Evolutionary conservation across 2,888 invertebrate species (phyloP).

Genomic region (Perizoma affinitatum): DNA sequence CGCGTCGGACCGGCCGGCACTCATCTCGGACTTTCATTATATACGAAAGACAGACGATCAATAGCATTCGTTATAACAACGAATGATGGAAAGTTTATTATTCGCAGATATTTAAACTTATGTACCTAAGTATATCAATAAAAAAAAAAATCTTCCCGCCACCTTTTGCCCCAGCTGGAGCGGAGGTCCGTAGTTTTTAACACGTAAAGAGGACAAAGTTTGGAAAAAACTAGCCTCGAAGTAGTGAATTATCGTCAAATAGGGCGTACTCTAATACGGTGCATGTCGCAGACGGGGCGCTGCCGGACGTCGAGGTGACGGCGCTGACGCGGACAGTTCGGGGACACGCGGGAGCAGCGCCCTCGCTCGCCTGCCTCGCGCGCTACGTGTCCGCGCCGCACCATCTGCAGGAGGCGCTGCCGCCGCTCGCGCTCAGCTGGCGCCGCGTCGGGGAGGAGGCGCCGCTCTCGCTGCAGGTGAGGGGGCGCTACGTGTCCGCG

Average conservation of each 20-base stretch:
- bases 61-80: too few relatives aligned
- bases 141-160: too few relatives aligned
- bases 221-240: too few relatives aligned
- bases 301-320: slow-evolving; percentile 47
- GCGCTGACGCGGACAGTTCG: slow-evolving; percentile 34
- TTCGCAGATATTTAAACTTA: too few relatives aligned
- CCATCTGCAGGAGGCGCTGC: slow-evolving; percentile 44
- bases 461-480: slow-evolving; percentile 18
- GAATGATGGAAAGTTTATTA: too few relatives aligned
- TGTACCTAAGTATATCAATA: too few relatives aligned
- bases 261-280: neutral
- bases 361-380: slow-evolving; percentile 63
- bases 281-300: slow-evolving; percentile 42
- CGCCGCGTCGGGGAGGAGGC: slow-evolving; percentile 40
- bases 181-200: too few relatives aligned
- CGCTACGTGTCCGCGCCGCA: slow-evolving; percentile 56
- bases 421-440: slow-evolving; percentile 62
- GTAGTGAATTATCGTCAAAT: too few relatives aligned
- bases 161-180: too few relatives aligned
- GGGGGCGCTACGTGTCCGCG: slow-evolving; percentile 58
- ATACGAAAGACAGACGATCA: too few relatives aligned
- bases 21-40: neutral
- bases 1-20: neutral
- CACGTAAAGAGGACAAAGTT: too few relatives aligned
- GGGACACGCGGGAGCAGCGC: slow-evolving; percentile 50